These are phyloP conservation scores for Sapayoa aenigma DNA, from an alignment of 2,113 vertebrate genomes.

Conservation along the genomic window DNA sequence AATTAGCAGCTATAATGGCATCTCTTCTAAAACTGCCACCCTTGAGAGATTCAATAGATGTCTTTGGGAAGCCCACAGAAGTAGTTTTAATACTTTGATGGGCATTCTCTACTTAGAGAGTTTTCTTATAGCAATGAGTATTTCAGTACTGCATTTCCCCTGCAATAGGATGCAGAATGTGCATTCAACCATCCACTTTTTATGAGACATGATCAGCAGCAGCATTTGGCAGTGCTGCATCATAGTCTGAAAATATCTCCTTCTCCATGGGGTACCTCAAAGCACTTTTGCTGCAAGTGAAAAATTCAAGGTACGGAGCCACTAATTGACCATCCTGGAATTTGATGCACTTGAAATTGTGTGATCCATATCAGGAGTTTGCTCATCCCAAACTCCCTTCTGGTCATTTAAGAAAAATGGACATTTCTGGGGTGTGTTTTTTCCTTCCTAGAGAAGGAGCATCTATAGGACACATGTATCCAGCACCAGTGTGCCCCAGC, in stretches of 20 bases:
- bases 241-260: not conserved
- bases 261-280: not conserved
- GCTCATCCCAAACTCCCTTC: not conserved
- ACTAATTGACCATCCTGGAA: not conserved
- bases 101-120: not conserved
- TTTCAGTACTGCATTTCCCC: slow-evolving; percentile 29
- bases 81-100: slow-evolving; percentile 5
- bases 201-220: not conserved
- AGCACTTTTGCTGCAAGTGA: not conserved
- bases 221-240: not conserved
- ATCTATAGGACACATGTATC: not conserved
- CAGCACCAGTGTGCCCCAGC: not conserved
- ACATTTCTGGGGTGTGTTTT: not conserved
- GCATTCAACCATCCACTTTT: not conserved
- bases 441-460: not conserved
- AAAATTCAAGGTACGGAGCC: not conserved
- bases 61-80: slow-evolving; percentile 13
- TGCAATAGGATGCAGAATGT: slow-evolving; percentile 36
- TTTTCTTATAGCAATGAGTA: not conserved
- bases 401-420: not conserved
- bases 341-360: not conserved
- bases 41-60: not conserved
- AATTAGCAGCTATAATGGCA: slow-evolving; percentile 25
- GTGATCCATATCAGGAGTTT: not conserved
- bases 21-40: slow-evolving; percentile 15